Base-by-base conservation (phyloP, 2,888 invertebrate genomes). In the Unio delphinus region DNA sequence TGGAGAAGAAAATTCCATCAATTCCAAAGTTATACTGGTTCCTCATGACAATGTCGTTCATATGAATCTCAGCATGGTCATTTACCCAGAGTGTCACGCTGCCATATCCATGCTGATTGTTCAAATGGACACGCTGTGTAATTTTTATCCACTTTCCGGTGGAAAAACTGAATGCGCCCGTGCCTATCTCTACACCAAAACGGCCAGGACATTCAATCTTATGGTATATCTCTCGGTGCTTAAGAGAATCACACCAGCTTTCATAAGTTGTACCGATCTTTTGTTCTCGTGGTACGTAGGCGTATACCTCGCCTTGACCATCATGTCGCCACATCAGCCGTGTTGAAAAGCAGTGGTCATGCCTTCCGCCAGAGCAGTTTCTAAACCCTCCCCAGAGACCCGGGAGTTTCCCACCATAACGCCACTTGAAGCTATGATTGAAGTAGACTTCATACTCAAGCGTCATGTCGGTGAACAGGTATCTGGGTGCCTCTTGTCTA, bases 251-350 rank as follows among this genome's bases (percentile, higher is more conserved):
- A 63, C 68, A 59, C 72, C 73, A 80, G 1, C n/a, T 45, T 55
- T 54, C 34, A 60, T 64, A 77, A 15, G 64, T 62, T 1, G 67
- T 67, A 7, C 76, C 74, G 62, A 15, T 45, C 15, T 72, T 34
- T 59, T 78, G 77, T n/a, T 65, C 60, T 34, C 78, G 72, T 4
- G 82, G 76, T n/a, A 83, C 76, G 67, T 86, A 86, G 23, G 80
- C 74, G 65, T 86, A 85, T 15, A 45, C 80, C 67, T 84, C 85
- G 1, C 83, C 83, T 54, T 82, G 80, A 8, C 85, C 84, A 17
- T 76, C 56, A 6, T 65, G 30, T 0, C 85, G 72, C 83, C 83
- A 86, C 85, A 86, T 85, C 26, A 83, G 75, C 11, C 85, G 65
- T 2, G 82, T 81, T 17, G 83, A 81, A 64, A 85, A 82, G 60